Conservation (phyloP, 2,888 invertebrate species). For the Schrankia costaestrigalis region DNA sequence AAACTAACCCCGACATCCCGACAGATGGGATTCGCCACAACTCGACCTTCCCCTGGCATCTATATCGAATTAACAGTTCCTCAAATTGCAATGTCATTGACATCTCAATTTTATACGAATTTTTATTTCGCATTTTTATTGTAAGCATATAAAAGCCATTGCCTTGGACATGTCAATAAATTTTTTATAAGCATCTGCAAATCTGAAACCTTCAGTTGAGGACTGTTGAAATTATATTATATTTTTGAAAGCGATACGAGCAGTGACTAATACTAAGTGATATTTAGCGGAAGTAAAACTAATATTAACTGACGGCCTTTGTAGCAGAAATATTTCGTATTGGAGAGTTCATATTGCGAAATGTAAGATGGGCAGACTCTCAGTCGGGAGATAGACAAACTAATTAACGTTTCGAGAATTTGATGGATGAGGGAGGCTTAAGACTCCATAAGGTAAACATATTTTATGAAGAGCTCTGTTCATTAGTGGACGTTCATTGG, state of each 20-base stretch:
- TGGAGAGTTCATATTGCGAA: too few species aligned
- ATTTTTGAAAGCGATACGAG: conserved; percentile 16
- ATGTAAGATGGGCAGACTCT: too few species aligned
- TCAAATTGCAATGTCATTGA: conserved; percentile 41
- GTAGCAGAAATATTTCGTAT: too few species aligned
- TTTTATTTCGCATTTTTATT: conserved; percentile 18
- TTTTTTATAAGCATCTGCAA: conserved; percentile 4
- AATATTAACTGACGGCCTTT: too few species aligned
- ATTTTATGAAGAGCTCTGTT: too few species aligned
- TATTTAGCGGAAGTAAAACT: too few species aligned
- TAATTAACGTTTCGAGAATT: too few species aligned
- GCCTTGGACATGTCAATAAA: conserved; percentile 11
- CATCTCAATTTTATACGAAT: conserved; percentile 23
- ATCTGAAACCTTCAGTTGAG: conserved; percentile 9
- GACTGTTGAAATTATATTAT: conserved; percentile 19
- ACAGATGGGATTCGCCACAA: conserved; percentile 49
- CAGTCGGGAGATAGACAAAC: too few species aligned
- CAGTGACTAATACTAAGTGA: too few species aligned
- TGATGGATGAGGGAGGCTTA: too few species aligned
- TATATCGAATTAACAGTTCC: conserved; percentile 37
- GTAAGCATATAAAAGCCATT: conserved; percentile 12
- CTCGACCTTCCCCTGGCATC: conserved; percentile 47
- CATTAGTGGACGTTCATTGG: too few species aligned
- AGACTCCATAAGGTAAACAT: too few species aligned
- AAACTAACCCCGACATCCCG: conserved; percentile 47